Base-by-base conservation (phyloP, 2,113 vertebrate species). In the Toxostoma redivivum region DNA sequence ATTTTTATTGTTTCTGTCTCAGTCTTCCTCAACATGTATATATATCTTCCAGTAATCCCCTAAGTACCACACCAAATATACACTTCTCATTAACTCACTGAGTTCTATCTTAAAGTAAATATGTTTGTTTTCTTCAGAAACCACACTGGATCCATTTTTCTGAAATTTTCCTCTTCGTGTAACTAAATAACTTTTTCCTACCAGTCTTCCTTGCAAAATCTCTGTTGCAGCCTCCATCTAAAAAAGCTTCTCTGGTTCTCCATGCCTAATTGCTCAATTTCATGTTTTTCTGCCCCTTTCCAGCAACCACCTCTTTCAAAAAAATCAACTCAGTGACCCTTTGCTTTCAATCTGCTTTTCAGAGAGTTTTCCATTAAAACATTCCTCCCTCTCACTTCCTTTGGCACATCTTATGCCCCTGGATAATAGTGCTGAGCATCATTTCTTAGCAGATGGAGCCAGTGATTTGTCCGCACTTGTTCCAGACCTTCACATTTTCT, bases 381-480 rank as follows among this genome's bases (percentile, higher is more conserved):
- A 33, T 64, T 67, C 33, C 17, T 88, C 18, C 48, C 33, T 66
- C 47, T 62, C n/a, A 14, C 12, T 17, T 3, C 19, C 18, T 73
- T 71, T 77, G 7, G 21, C 40, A 48, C 25, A 11, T 62, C 18
- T 71, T 30, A 22, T 16, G 16, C 3, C 15, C 22, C 27, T 71
- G 44, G 27, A n/a, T 67, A 54, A 71, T 10, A n/a, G 24, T 4
- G 3, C 38, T n/a, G 7, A 47, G 2, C 9, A 28, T 38, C 0
- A 1, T 81, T 90, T 71, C 16, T 42, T 35, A 67, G 84, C 22
- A 58, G 44, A 42, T 3, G 2, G 45, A 89, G 64, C 9, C 0
- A 5, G 47, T 0, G 7, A 35, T 81, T 89, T 79, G 10, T n/a
- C 28, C 3, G 3, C 1, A 0, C 24, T 60, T 3, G 0, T 82